Evolutionary conservation across 2,888 invertebrate species (phyloP), one percentile per base, ranked within the genome.

Genomic region (Ornithoptera alexandrae): DNA sequence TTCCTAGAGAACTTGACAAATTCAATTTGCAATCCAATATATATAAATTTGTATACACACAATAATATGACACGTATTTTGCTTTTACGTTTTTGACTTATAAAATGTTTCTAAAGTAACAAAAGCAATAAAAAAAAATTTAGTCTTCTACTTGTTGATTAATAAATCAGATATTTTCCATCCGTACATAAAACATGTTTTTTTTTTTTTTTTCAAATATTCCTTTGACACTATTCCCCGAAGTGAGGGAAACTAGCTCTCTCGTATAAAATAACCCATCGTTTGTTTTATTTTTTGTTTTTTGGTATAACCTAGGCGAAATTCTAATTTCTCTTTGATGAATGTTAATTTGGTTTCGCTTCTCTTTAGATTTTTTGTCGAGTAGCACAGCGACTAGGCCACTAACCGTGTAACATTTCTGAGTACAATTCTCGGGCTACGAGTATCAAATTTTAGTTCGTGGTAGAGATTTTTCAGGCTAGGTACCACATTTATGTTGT

Each of bases 281-380:
- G 58, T 62, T 62, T 62, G 50, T 66, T 70, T 63, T 65, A 39
- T 65, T 46, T 36, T 50, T 36, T 62, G 36, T 65, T 53, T 62
- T 65, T 70, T 65, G 58, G 62, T 62, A 70, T 62, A 70, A 70
- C 22, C 39, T 62, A 66, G 65, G 65, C 65, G 69, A 62, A 69
- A 69, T 50, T 5, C 50, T 50, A 50, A 50, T 3, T 50, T 50
- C 30, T 50, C 50, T 17, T 15, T 50, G 15, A 18, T 18, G 50
- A 50, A 50, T 50, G 15, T 50, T 10, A 15, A 46, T 46, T 46
- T 46, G 3, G 10, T 46, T 46, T 46, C 15, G 10, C 10, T 15
- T 15, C 15, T 46, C 7, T 46, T 15, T 46, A 15, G 46, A 15
- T 15, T 10, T 2, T 46, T 46, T 46, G 46, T 46, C 2, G 46